Evolutionary conservation across 2,113 vertebrate species (phyloP).

Genomic region (Daphoenositta chrysoptera): DNA sequence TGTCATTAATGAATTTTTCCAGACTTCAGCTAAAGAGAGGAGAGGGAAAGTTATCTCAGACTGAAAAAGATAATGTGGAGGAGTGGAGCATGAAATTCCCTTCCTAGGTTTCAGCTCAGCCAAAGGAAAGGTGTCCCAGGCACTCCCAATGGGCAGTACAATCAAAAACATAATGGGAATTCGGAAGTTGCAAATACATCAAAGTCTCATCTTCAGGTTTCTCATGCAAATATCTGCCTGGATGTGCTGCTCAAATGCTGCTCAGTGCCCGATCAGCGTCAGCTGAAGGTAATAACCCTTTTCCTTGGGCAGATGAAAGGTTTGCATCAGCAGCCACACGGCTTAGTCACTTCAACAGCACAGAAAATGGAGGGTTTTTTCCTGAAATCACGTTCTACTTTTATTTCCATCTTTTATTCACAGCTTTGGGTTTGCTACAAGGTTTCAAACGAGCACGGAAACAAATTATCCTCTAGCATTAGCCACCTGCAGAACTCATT

Average conservation of each 20-base stretch:
- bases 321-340: not conserved
- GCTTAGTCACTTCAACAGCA: conserved; percentile 3
- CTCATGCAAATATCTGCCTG: conserved; percentile 47
- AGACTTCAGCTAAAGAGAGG: not conserved
- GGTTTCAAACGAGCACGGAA: conserved; percentile 14
- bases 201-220: conserved; percentile 20
- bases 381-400: conserved; percentile 5
- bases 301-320: conserved; percentile 35
- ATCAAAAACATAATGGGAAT: not conserved
- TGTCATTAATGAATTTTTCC: not conserved
- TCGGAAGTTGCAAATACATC: conserved; percentile 17
- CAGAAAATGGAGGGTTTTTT: not conserved
- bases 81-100: not conserved
- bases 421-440: not conserved
- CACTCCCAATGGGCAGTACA: not conserved
- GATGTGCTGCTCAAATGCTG: conserved; percentile 19
- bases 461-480: conserved; percentile 4
- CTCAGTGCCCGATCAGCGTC: conserved; percentile 2
- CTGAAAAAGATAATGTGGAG: not conserved
- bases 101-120: not conserved
- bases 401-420: conserved; percentile 26
- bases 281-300: conserved; percentile 22
- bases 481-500: conserved; percentile 42
- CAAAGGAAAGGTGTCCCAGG: not conserved
- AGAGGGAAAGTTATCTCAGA: not conserved